Evolutionary conservation across 2,113 vertebrate species (phyloP).

Genomic region (Calyptomena viridis): DNA sequence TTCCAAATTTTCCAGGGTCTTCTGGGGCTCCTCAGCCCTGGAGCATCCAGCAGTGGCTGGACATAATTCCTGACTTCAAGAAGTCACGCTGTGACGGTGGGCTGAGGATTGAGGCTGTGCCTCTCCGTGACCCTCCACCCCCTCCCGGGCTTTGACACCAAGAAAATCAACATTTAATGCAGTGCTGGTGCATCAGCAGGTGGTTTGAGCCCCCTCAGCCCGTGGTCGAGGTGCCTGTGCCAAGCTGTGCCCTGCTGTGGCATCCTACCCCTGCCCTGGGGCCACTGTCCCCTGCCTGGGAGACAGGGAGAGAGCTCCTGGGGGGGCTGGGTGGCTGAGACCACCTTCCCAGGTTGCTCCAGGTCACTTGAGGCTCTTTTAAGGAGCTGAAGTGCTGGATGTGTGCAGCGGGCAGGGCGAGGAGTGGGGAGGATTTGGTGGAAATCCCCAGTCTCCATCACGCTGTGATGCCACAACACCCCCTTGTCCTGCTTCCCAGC

Average conservation of each 20-base stretch:
- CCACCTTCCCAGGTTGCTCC: neutral
- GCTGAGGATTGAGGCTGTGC: neutral
- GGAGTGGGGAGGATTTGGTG: neutral
- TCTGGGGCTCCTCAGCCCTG: accelerated
- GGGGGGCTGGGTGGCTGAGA: accelerated
- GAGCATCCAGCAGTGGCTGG: neutral
- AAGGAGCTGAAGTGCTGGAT: neutral
- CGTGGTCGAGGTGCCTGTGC: accelerated
- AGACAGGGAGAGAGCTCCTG: neutral
- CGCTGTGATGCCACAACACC: neutral
- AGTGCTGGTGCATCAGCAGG: accelerated
- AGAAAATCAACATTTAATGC: neutral
- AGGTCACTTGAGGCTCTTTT: neutral
- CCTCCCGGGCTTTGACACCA: accelerated
- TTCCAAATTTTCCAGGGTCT: neutral
- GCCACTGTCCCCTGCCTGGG: neutral
- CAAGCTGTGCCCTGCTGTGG: accelerated
- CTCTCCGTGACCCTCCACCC: neutral
- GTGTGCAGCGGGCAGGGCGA: neutral
- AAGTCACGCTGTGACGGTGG: accelerated
- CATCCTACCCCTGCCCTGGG: neutral
- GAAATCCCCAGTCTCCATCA: neutral
- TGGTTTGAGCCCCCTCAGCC: neutral
- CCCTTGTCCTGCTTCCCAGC: neutral
- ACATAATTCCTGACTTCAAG: neutral